Conservation (phyloP, 2,797 vertebrate genomes). For the Aselliscus stoliczkanus region DNA sequence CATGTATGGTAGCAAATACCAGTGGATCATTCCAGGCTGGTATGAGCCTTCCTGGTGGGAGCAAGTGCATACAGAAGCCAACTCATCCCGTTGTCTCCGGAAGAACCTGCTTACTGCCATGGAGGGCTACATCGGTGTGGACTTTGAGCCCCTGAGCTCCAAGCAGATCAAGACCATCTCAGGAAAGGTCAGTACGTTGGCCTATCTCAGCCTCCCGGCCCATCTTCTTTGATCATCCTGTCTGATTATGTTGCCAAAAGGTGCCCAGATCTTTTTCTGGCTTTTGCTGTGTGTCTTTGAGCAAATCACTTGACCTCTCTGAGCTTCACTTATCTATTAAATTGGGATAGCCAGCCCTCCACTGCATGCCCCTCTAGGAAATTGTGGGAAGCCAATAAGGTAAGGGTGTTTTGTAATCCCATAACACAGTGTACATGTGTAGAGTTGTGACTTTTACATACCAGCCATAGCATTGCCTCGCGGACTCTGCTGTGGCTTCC, state of each 20-base stretch:
- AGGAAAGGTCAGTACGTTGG: conserved; percentile 88
- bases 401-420: neutral
- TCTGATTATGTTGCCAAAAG: neutral
- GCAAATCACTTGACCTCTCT: neutral
- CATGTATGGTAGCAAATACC: conserved; percentile 98
- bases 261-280: neutral
- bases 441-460: neutral
- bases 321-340: neutral
- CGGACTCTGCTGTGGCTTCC: neutral
- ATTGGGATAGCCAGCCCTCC: neutral
- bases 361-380: neutral
- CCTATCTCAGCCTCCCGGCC: neutral
- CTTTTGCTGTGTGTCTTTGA: neutral
- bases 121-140: conserved; percentile 98
- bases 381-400: neutral
- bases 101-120: conserved; percentile 95
- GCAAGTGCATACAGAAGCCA: conserved; percentile 84
- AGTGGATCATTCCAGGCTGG: conserved; percentile 99
- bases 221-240: neutral
- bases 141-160: conserved; percentile 98
- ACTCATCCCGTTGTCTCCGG: conserved; percentile 93
- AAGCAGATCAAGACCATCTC: conserved; percentile 95
- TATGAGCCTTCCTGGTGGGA: conserved; percentile 99
- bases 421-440: accelerated
- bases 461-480: neutral